phyloP scores from a whole-genome alignment of 2,888 invertebrate species.

The Andrena flavipes region DNA sequence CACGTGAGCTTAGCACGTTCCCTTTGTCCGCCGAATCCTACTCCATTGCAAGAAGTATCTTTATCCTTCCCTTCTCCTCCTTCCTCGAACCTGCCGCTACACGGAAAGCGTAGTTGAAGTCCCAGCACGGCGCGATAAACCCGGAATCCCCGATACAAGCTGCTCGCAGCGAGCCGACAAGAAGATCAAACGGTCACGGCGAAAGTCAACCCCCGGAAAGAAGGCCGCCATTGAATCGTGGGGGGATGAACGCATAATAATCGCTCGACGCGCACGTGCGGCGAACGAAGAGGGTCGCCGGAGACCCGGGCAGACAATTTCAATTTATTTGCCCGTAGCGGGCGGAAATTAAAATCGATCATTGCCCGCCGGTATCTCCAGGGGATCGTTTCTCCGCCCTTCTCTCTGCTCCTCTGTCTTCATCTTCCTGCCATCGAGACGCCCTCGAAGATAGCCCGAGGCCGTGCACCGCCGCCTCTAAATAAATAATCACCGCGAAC shows the following conservation, averaged over 20 bases:
- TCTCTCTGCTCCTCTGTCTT: slow-evolving; percentile 39
- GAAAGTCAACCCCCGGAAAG: no score
- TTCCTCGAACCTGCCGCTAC: no score
- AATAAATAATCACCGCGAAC: slow-evolving; percentile 71
- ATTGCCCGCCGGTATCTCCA: slow-evolving; percentile 60
- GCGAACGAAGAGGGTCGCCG: slow-evolving; percentile 14
- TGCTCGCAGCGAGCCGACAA: no score
- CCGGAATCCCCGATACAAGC: no score
- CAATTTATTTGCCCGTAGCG: slow-evolving; percentile 67
- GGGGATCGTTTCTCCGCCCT: slow-evolving; percentile 43
- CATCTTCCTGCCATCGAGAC: slow-evolving; percentile 27
- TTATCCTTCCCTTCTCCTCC: no score
- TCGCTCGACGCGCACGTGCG: not conserved
- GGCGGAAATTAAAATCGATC: slow-evolving; percentile 74
- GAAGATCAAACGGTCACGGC: no score
- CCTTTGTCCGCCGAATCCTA: no score
- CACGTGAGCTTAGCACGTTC: no score
- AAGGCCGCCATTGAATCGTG: no score
- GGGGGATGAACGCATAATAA: slow-evolving; percentile 12
- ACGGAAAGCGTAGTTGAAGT: no score
- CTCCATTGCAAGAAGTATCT: no score
- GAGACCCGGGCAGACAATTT: slow-evolving; percentile 34
- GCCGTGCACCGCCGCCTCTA: slow-evolving; percentile 38
- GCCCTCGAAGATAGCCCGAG: slow-evolving; percentile 42
- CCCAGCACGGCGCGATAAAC: no score